Base-by-base conservation (phyloP, 2,797 vertebrate genomes). In the Aplochiton taeniatus region DNA sequence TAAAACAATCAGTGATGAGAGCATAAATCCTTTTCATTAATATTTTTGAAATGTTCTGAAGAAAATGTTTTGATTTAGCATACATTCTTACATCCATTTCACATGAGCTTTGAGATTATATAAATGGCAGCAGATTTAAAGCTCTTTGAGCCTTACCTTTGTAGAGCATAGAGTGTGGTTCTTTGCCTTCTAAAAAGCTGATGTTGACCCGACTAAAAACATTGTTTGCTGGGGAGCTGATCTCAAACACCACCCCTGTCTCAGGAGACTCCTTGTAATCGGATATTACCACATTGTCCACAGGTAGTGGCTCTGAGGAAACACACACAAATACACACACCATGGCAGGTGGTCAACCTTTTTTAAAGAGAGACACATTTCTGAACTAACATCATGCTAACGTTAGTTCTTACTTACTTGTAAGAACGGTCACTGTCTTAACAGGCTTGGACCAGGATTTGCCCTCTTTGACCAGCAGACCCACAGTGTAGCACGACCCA, bases 141-240 rank as follows among this genome's bases (percentile, higher is more conserved):
- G 48, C 31, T 43, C n/a, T 18, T 6, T 17, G 9, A 31, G 46
- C 51, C 65, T 46, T 61, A 96, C 96, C 97, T 96, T 96, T 98
- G 58, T 98, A 98, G 11, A 98, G 87, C 91, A 98, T 95, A 0
- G 91, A 94, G 48, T 93, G 80, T 47, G 86, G 92, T 60, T 95
- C 93, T 13, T 62, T 86, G 3, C 94, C 95, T 85, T 98, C 96
- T 14, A 88, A 92, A 68, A 92, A 98, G 88, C 96, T 97, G 88
- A 98, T 97, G 86, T 98, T 98, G 17, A 98, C 96, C 74, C 97
- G 86, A 65, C 94, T 97, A 83, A 96, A 98, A 75, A 96, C 86
- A 57, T 93, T 98, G 65, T 94, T 94, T 54, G 92, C 89, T 0
- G 95, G 94, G 68, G 94, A 92, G 58, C 93, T 91, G 58, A 98